Evolutionary conservation across 2,888 invertebrate species (phyloP), one percentile per base, ranked within the genome.

Genomic region (Blastobasis lacticolella): DNA sequence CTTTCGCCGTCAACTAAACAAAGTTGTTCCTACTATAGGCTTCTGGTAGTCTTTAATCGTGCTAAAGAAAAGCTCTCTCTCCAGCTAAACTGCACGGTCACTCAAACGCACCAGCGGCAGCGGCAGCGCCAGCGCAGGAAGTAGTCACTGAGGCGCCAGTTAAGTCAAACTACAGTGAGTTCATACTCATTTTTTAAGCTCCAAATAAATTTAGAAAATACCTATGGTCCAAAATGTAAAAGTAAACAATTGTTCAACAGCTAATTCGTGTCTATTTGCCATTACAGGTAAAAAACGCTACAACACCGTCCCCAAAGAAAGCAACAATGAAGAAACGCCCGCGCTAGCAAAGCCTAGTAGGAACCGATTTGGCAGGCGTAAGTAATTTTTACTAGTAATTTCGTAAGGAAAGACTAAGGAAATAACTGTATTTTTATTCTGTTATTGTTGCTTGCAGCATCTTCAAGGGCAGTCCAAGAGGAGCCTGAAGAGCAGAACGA

Each of bases 341-440:
- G 69, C 77, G 2, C 59, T 77, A 4, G 59, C 72, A 23, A 87
- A 86, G 50, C 76, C 81, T 40, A 78, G 64, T 64, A 76, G 81
- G 61, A 78, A 75, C 48, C 75, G 88, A 53, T 88, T 88, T 63
- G 80, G 81, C 59, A 78, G 74, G 71, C 84, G 87, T 88, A 76
- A 76, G 86, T 77, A 57, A 42, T 55, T 23, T 23, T 23, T 23
- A 23, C 23, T 23, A 23, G 3, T 2, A 23, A 23, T 23, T 23
- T 3, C 23, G 1, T 23, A 23, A 23, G 23, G 3, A 23, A 23
- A 42, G 46, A 45, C 10, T 46, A 45, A 48, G 45, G 38, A 49
- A 52, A 47, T 9, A 52, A 43, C 37, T 7, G 23, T 38, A 45
- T 46, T 46, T 47, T 45, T 38, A 23, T 42, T 44, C 38, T 7